Conservation (phyloP, 2,113 vertebrate genomes). For the Erythrocercus mccallii region DNA sequence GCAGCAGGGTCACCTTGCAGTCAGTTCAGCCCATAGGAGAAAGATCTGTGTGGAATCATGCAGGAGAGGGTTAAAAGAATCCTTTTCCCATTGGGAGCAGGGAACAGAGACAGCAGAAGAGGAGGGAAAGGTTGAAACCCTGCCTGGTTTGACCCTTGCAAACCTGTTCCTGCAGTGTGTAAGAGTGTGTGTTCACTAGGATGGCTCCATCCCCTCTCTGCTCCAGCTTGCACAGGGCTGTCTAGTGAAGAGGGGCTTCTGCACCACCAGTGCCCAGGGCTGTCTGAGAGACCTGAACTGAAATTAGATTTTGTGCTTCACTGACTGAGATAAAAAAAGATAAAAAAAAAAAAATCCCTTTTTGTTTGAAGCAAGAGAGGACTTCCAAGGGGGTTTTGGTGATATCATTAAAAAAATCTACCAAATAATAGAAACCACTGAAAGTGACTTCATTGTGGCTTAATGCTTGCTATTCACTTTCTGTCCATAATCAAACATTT, state of each 20-base stretch:
- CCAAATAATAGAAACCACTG: background rate
- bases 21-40: background rate
- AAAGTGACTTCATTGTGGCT: background rate
- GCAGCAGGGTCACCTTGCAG: background rate
- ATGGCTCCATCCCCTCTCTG: background rate
- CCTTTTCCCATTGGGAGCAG: background rate
- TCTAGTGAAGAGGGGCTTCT: background rate
- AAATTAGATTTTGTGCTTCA: conserved; percentile 38
- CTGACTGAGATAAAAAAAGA: background rate
- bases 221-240: background rate
- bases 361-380: background rate
- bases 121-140: background rate
- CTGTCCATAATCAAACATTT: background rate
- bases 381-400: background rate
- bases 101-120: background rate
- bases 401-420: background rate
- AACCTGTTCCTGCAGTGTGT: background rate
- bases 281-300: background rate
- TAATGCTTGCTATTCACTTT: background rate
- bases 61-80: background rate
- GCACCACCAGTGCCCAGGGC: background rate
- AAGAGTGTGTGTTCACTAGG: background rate
- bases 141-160: background rate
- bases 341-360: background rate
- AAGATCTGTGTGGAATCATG: background rate